Base-by-base conservation (phyloP, 1,140 invertebrate species). In the Nilaparvata lugens region DNA sequence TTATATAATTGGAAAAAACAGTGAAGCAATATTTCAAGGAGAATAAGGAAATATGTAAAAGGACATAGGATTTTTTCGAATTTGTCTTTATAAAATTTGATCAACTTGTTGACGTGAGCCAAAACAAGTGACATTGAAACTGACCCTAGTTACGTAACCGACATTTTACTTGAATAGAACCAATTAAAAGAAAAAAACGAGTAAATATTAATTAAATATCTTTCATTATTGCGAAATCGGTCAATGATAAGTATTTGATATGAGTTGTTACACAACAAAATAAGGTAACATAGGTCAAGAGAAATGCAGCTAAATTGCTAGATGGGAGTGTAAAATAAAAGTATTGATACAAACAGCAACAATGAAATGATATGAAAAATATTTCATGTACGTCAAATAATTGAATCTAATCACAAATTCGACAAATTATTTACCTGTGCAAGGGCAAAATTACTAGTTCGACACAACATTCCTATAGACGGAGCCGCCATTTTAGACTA, bases 401-500 rank as follows among this genome's bases (percentile, higher is more conserved):
- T 1, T 4, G 11, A 25, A 4, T 19, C 2, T 18, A 45, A 45
- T 45, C 9, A 18, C 7, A 5, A 58, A 25, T 11, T 16, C n/a
- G 13, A 35, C 9, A 35, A 58, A 16, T 43, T 24, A 51, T 23
- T 25, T 52, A 60, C 58, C 58, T 60, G 58, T n/a, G 58, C 43
- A 21, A 60, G 31, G 18, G 58, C 52, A 52, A 60, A 38, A 14
- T 60, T 48, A 38, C 16, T 40, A 18, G 21, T 31, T 38, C 51
- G 43, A 19, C 52, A 31, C 58, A 60, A 60, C 58, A 60, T 60
- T 38, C 53, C 51, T 23, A 60, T 24, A 19, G 51, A 19, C 19
- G 58, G 13, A 52, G 48, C 53, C 51, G 58, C 45, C 58, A 60
- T 53, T 3, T 51, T 60, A 4, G 31, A 35, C 13, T 35, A 11